Evolutionary conservation across 2,797 vertebrate species (phyloP).

Genomic region (Anableps anableps): DNA sequence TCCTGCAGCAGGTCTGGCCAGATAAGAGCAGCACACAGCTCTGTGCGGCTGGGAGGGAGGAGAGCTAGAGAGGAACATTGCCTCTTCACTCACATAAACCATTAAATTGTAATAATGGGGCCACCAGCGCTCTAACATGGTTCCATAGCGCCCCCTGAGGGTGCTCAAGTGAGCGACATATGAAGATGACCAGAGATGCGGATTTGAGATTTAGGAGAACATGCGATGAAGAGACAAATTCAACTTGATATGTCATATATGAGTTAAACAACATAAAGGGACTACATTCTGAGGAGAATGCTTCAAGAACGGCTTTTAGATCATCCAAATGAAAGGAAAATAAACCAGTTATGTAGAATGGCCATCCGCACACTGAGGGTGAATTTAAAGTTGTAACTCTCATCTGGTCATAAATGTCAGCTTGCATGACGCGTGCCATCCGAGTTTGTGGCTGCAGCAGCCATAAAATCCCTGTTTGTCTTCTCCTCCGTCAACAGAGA

Average conservation of each 20-base stretch:
- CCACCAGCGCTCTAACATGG: conserved; percentile 69
- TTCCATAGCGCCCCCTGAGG: conserved; percentile 80
- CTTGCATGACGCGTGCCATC: conserved; percentile 35
- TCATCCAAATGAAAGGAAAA: neutral
- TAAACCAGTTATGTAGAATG: neutral
- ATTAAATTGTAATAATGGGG: conserved; percentile 78
- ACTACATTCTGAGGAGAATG: neutral
- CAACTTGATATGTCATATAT: neutral
- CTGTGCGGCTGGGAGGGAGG: conserved; percentile 72
- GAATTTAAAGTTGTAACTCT: conserved; percentile 20
- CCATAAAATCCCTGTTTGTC: conserved; percentile 58
- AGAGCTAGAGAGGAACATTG: conserved; percentile 63
- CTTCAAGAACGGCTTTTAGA: neutral
- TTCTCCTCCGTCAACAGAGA: conserved; percentile 51
- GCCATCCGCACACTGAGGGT: neutral
- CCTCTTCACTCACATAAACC: conserved; percentile 75
- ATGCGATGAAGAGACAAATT: neutral
- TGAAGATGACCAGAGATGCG: neutral
- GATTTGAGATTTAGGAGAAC: neutral
- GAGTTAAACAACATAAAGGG: neutral
- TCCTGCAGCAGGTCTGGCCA: conserved; percentile 82
- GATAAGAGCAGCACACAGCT: conserved; percentile 80
- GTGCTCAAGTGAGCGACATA: conserved; percentile 32
- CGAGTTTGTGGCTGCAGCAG: conserved; percentile 21
- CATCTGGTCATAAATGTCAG: conserved; percentile 51